phyloP scores from a whole-genome alignment of 2,113 vertebrate genomes.

The Upupa epops region DNA sequence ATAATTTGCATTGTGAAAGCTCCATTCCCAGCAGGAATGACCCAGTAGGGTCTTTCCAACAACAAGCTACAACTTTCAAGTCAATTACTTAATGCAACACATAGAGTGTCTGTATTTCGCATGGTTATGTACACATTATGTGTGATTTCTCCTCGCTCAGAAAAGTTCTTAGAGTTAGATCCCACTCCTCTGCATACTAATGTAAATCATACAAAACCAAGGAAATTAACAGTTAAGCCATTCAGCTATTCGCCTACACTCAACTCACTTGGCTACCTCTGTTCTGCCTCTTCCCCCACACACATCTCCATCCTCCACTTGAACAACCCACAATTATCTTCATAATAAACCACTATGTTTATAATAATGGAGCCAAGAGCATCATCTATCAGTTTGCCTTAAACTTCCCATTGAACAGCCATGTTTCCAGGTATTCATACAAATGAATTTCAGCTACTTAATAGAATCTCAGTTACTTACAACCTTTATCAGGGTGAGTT shows the following conservation, averaged over 20 bases:
- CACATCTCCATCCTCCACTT: conserved; percentile 34
- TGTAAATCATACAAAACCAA: background rate
- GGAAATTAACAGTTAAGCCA: conserved; percentile 47
- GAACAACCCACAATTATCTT: conserved; percentile 59
- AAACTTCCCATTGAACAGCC: background rate
- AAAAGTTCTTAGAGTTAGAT: conserved; percentile 25
- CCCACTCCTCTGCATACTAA: conserved; percentile 36
- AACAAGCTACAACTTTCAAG: conserved; percentile 67
- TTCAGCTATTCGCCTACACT: conserved; percentile 31
- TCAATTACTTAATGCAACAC: conserved; percentile 66
- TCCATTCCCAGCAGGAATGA: conserved; percentile 17
- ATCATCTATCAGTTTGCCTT: conserved; percentile 33
- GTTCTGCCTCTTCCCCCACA: conserved; percentile 42
- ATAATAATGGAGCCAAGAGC: conserved; percentile 33
- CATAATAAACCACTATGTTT: conserved; percentile 35
- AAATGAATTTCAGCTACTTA: conserved; percentile 31
- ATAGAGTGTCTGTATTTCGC: conserved; percentile 52
- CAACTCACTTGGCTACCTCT: conserved; percentile 37
- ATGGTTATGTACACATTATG: background rate
- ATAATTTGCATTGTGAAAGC: conserved; percentile 65
- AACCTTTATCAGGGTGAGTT: background rate
- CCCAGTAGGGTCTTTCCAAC: conserved; percentile 69
- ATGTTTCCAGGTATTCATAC: background rate
- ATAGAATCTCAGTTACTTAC: conserved; percentile 10
- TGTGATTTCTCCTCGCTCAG: background rate